Evolutionary conservation across 1,140 invertebrate genomes (phyloP), one percentile per base, ranked within the genome.

Genomic region (Sweltsa coloradensis): DNA sequence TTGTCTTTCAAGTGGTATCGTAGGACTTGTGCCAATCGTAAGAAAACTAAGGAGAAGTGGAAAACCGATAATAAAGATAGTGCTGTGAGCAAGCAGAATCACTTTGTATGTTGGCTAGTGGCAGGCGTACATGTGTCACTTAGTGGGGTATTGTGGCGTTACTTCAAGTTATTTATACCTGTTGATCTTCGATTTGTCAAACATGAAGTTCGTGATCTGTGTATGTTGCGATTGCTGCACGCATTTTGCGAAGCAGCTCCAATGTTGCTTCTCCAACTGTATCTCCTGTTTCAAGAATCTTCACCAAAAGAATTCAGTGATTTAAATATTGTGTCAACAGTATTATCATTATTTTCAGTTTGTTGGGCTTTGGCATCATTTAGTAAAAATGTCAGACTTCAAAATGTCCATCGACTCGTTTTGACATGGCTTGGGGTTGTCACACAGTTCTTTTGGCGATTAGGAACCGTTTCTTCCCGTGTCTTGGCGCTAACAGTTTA

Each of bases 321-420:
- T 60, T 60, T 91, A 43, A 83, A 85, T 52, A 75, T 83, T 34
- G 84, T 92, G n/a, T 87, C 87, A 0, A 81, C 83, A 3, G 74
- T 79, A 1, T 66, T 90, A 5, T 88, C 85, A 2, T 64, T 93
- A 3, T 84, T 91, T 67, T 87, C 80, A 49, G 81, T 90, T 18
- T 89, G 86, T 57, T 93, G 89, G 89, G 83, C 87, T 18, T 68
- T 94, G 16, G 88, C 89, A 14, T 90, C 86, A 45, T 93, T 90
- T 62, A 88, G 83, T 57, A 90, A 91, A 66, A 85, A 89, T 61
- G 79, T 89, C n/a, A 66, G 83, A 1, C 63, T 79, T 51, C 74
- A 81, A 54, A 88, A 89, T 62, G 76, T 90, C 1, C 85, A 91
- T 59, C 74, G 83, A 45, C 69, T 91, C 2, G 85, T 91, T 1